These are phyloP conservation scores for Mizuhopecten yessoensis DNA, from an alignment of 1,140 invertebrate species.

Conservation along the genomic window DNA sequence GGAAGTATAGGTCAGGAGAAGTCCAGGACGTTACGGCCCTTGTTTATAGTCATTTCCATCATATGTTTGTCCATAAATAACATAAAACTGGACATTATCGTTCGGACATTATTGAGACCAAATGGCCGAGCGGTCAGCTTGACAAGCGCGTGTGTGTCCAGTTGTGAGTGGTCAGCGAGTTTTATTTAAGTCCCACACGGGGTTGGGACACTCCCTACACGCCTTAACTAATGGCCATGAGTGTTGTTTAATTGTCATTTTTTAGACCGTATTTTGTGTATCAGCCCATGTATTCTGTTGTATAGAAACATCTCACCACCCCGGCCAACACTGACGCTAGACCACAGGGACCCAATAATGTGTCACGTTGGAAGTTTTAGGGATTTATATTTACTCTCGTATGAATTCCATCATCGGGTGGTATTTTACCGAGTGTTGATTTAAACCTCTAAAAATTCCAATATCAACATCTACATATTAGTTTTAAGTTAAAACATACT, in stretches of 20 bases:
- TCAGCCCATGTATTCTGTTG: neutral
- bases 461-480: too few species aligned
- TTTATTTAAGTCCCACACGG: neutral
- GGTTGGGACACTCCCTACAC: neutral
- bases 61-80: conserved; percentile 40
- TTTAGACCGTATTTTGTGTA: neutral
- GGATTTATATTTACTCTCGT: too few species aligned
- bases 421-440: too few species aligned
- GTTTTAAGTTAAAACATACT: too few species aligned
- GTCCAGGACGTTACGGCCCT: neutral
- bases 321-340: too few species aligned
- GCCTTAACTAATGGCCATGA: neutral
- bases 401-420: too few species aligned
- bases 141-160: conserved; percentile 22
- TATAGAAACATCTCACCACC: too few species aligned
- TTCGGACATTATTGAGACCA: conserved; percentile 33
- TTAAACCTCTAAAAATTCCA: too few species aligned
- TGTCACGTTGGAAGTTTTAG: too few species aligned
- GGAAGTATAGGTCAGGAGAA: conserved; percentile 30
- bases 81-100: conserved; percentile 39
- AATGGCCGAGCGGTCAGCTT: conserved; percentile 22
- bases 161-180: conserved; percentile 22
- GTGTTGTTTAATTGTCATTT: neutral
- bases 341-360: too few species aligned
- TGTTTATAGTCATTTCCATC: conserved; percentile 21